Evolutionary conservation across 2,797 vertebrate species (phyloP).

Genomic region (Antrozous pallidus): DNA sequence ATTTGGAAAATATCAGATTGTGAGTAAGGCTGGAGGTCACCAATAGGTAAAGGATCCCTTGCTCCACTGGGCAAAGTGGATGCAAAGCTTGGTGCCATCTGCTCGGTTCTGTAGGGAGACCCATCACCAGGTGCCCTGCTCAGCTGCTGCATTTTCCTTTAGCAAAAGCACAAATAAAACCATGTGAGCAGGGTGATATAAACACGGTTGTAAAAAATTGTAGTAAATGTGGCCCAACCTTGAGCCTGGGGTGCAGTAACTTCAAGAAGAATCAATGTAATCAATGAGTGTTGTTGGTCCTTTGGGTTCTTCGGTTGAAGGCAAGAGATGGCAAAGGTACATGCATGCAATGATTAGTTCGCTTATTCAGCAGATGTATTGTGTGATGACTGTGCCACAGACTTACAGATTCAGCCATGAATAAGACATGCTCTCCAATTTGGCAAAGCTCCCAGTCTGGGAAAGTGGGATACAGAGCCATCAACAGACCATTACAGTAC

Average conservation of each 20-base stretch:
- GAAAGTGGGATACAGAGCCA: background rate
- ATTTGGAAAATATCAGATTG: conserved; percentile 35
- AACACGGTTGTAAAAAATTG: background rate
- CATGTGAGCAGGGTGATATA: background rate
- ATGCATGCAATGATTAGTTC: background rate
- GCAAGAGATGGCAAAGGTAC: background rate
- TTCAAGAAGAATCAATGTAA: background rate
- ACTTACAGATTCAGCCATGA: background rate
- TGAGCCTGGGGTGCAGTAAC: background rate
- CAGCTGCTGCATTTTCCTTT: conserved; percentile 11
- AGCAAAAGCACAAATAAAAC: background rate
- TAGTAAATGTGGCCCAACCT: background rate
- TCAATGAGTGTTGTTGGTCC: background rate
- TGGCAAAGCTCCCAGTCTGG: background rate
- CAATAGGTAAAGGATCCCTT: background rate
- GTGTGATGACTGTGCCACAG: background rate
- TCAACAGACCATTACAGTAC: background rate
- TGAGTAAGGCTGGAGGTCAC: conserved; percentile 34
- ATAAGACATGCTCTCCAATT: background rate
- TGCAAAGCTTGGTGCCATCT: conserved; percentile 30
- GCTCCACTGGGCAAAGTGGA: background rate
- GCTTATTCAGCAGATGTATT: background rate
- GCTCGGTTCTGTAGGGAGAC: background rate
- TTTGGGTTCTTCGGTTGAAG: background rate
- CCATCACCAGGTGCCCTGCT: conserved; percentile 15